phyloP scores from a whole-genome alignment of 2,797 vertebrate genomes.

The Melanotaenia boesemani region DNA sequence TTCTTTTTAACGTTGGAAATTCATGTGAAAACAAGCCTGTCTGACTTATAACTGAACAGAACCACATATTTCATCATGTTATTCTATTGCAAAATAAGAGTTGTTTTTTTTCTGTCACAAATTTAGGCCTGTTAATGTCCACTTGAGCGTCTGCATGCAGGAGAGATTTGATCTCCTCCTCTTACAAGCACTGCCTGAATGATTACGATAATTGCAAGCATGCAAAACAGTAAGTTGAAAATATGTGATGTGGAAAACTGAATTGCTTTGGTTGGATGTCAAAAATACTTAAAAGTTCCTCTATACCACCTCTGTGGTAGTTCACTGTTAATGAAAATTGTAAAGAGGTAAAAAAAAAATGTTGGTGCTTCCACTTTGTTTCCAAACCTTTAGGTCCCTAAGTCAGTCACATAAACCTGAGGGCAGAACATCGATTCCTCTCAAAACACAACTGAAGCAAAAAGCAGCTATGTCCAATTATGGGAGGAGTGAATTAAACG shows the following conservation, averaged over 20 bases:
- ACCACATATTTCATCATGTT: too few species aligned
- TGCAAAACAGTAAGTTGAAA: too few species aligned
- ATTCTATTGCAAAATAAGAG: too few species aligned
- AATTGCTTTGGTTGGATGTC: not conserved
- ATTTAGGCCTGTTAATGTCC: too few species aligned
- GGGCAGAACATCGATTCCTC: constrained; percentile 49
- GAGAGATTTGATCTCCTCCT: too few species aligned
- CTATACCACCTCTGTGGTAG: not conserved
- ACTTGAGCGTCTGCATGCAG: too few species aligned
- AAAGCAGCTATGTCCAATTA: constrained; percentile 75
- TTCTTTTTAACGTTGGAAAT: too few species aligned
- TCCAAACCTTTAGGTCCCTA: constrained; percentile 29
- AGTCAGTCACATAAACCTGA: constrained; percentile 29
- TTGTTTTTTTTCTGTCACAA: too few species aligned
- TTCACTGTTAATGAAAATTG: not conserved
- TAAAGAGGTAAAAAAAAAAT: constrained; percentile 11
- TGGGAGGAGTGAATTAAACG: constrained; percentile 76
- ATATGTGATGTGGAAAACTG: not conserved
- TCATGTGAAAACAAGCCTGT: too few species aligned
- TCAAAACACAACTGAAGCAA: constrained; percentile 64
- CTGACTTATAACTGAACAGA: too few species aligned
- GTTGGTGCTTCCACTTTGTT: constrained; percentile 10
- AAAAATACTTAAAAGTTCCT: not conserved
- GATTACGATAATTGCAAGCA: too few species aligned
- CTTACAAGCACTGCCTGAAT: too few species aligned